Conservation (phyloP, 2,888 invertebrate species). For the Metacarcinus magister region DNA sequence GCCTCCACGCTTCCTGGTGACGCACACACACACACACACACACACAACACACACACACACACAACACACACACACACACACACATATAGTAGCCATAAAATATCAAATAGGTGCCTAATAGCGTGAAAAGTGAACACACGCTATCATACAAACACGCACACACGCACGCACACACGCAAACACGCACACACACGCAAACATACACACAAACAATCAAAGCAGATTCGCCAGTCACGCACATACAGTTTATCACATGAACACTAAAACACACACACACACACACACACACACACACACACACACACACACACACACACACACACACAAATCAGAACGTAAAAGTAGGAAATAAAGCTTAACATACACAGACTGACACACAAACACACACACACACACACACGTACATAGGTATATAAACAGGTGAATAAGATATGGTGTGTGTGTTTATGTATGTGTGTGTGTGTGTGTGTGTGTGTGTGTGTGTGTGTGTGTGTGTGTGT, state of each 20-base stretch:
- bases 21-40: conserved; percentile 35
- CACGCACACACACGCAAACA: conserved; percentile 4
- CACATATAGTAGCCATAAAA: neutral
- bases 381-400: neutral
- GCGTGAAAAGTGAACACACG: no score
- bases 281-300: conserved; percentile 29
- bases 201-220: neutral
- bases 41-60: conserved; percentile 46
- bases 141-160: neutral
- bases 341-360: no score
- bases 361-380: neutral
- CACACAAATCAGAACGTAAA: no score
- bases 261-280: neutral
- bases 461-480: conserved; percentile 48
- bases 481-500: conserved; percentile 14
- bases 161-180: neutral
- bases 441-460: neutral
- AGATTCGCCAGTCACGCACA: neutral
- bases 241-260: neutral
- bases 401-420: neutral
- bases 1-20: conserved; percentile 21
- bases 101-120: no score
- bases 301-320: conserved; percentile 38
- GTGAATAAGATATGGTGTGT: neutral
- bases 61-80: conserved; percentile 47